These are phyloP conservation scores for Perca fluviatilis DNA, from an alignment of 2,113 vertebrate species.

Conservation along the genomic window DNA sequence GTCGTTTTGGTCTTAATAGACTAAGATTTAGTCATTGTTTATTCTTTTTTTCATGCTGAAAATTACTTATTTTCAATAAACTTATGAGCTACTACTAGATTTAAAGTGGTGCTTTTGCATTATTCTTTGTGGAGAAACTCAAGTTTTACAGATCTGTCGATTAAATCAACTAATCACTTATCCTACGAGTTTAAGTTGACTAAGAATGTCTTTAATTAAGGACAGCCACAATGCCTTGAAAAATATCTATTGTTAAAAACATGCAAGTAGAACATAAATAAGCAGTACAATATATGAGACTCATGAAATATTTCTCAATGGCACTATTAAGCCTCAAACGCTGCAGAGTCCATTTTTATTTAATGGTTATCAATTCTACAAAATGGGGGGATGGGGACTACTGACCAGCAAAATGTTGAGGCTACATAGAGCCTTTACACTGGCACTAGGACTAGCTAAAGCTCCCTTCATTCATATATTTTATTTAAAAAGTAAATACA, in stretches of 20 bases:
- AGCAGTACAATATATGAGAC: not conserved
- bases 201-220: too few species aligned
- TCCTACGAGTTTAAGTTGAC: too few species aligned
- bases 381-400: not conserved
- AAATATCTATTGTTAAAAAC: not conserved
- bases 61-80: too few species aligned
- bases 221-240: not conserved
- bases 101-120: too few species aligned
- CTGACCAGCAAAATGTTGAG: not conserved
- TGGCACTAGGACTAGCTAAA: not conserved
- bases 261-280: not conserved
- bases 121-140: too few species aligned
- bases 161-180: too few species aligned
- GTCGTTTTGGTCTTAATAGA: too few species aligned
- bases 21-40: too few species aligned
- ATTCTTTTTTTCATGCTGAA: too few species aligned
- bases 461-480: not conserved
- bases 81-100: too few species aligned
- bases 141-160: too few species aligned
- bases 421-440: not conserved
- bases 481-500: not conserved
- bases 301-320: not conserved
- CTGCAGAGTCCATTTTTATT: not conserved
- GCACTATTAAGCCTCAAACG: not conserved
- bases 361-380: not conserved